Evolutionary conservation across 2,888 invertebrate species (phyloP).

Genomic region (Hypsopygia costalis): DNA sequence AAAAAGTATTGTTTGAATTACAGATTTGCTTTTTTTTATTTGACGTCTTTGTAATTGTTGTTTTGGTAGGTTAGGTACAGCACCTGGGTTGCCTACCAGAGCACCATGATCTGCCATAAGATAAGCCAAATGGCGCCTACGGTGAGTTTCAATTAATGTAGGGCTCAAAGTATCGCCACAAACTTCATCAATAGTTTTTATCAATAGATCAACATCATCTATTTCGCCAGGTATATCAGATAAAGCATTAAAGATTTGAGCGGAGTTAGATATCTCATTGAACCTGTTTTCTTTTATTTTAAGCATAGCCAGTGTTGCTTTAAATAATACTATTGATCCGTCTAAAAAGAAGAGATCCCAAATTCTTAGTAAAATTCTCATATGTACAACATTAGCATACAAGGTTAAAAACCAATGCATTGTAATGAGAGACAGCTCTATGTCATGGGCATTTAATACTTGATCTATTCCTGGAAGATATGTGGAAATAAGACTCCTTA

Average conservation of each 20-base stretch:
- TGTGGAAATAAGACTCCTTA: conserved; percentile 93
- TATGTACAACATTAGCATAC: conserved; percentile 97
- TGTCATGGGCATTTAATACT: conserved; percentile 95
- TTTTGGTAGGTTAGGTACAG: conserved; percentile 94
- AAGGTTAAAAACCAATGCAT: conserved; percentile 98
- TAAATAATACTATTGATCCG: conserved; percentile 96
- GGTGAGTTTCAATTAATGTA: conserved; percentile 92
- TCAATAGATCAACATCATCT: conserved; percentile 93
- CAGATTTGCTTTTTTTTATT: conserved; percentile 93
- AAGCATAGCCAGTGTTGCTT: conserved; percentile 96
- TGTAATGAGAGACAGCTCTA: conserved; percentile 96
- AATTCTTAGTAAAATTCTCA: conserved; percentile 93
- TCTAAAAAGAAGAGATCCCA: conserved; percentile 99
- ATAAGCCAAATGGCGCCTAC: conserved; percentile 95
- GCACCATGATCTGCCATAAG: conserved; percentile 98
- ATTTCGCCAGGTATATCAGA: conserved; percentile 97
- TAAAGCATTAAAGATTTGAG: conserved; percentile 98
- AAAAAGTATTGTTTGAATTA: conserved; percentile 93
- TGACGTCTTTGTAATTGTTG: conserved; percentile 93
- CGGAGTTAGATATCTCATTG: conserved; percentile 94
- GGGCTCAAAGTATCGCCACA: conserved; percentile 92
- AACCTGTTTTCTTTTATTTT: conserved; percentile 89
- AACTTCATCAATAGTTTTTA: conserved; percentile 85
- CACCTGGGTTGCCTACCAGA: conserved; percentile 94
- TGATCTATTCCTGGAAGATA: conserved; percentile 94